phyloP scores from a whole-genome alignment of 2,113 vertebrate species.

The Podarcis muralis region DNA sequence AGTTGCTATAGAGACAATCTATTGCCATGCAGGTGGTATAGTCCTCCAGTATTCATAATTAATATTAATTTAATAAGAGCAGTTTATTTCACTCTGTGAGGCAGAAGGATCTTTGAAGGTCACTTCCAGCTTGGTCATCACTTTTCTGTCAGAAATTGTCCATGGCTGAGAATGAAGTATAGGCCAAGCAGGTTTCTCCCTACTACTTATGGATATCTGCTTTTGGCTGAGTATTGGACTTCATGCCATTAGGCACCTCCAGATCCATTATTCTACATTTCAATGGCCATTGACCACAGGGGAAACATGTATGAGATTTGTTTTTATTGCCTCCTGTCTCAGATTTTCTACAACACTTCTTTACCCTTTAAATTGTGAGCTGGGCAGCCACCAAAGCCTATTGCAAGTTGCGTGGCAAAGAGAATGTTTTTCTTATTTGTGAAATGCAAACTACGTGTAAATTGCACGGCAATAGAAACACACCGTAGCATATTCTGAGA shows the following conservation, averaged over 20 bases:
- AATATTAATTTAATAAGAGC: too few relatives aligned
- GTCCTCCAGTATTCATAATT: neutral
- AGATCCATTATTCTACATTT: neutral
- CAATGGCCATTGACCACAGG: neutral
- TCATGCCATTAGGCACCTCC: neutral
- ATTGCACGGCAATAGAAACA: conserved; percentile 32
- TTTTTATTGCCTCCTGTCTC: neutral
- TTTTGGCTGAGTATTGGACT: neutral
- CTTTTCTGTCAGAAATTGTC: neutral
- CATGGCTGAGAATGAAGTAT: neutral
- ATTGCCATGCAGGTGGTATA: neutral
- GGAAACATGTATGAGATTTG: too few relatives aligned
- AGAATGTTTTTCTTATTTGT: neutral
- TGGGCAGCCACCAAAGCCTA: conserved; percentile 7
- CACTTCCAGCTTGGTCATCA: neutral
- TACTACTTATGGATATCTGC: neutral
- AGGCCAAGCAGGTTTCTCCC: neutral
- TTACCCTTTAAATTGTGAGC: neutral
- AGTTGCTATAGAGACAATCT: neutral
- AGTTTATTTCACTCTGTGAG: neutral
- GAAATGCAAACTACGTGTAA: neutral
- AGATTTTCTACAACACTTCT: conserved; percentile 1
- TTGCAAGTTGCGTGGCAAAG: neutral
- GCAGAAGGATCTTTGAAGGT: neutral
- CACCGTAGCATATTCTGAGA: conserved; percentile 26